Percentiles rank a stretch among this genome's conserved stretches.
Conservation (phyloP, 1,140 invertebrate species). For the Hylaeus anthracinus region DNA sequence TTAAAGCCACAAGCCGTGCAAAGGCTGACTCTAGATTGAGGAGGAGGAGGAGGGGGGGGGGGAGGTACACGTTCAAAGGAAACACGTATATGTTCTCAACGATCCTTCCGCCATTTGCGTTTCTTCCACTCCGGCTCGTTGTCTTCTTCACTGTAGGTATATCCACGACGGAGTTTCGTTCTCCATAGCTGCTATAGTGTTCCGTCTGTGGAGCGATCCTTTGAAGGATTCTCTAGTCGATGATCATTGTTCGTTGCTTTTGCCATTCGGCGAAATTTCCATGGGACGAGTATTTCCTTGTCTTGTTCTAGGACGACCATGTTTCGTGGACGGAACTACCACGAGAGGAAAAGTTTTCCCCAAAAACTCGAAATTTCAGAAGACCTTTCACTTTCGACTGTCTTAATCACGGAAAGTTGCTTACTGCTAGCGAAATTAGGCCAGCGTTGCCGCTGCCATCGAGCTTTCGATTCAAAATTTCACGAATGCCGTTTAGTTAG, state of each 20-base stretch:
- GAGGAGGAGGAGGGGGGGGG: too few relatives aligned
- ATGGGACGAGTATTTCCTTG: neutral
- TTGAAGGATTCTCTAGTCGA: neutral
- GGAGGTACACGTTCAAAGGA: conserved; percentile 15
- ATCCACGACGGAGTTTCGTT: neutral
- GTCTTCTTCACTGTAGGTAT: neutral
- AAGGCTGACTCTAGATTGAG: neutral
- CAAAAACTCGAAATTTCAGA: too few relatives aligned
- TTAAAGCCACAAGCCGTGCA: conserved; percentile 22
- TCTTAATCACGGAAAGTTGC: too few relatives aligned
- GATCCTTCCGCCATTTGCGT: conserved; percentile 9
- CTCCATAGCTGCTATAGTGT: neutral
- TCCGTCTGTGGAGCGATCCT: neutral
- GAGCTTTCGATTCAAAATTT: too few relatives aligned
- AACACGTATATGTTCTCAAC: neutral
- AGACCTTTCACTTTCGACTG: too few relatives aligned
- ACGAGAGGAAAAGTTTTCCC: neutral
- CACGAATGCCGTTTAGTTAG: too few relatives aligned
- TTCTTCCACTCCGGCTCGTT: neutral
- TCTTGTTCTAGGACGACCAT: neutral
- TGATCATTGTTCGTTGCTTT: neutral
- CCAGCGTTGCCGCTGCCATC: too few relatives aligned
- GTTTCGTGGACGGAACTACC: too few relatives aligned
- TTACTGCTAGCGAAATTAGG: too few relatives aligned
- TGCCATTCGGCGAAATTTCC: neutral